Conservation (phyloP, 2,797 vertebrate species). For the Pelobates cultripes region DNA sequence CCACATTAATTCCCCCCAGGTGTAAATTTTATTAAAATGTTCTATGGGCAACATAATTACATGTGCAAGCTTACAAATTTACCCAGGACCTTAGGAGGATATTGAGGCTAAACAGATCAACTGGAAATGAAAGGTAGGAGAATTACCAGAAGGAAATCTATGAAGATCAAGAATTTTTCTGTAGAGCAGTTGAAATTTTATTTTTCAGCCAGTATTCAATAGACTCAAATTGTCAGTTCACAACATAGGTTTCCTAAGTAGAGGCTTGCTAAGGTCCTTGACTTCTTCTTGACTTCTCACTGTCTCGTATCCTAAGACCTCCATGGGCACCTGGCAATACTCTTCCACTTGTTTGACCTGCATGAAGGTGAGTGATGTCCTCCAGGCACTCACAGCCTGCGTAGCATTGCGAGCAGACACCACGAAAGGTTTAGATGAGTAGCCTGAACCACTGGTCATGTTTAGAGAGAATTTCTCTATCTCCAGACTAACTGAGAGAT, state of each 20-base stretch:
- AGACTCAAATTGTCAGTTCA: slow-evolving; percentile 55
- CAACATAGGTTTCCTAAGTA: slow-evolving; percentile 87
- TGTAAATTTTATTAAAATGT: no score
- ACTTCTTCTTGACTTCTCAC: slow-evolving; percentile 88
- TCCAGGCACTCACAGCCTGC: slow-evolving; percentile 93
- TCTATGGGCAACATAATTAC: neutral
- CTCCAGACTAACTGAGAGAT: slow-evolving; percentile 87
- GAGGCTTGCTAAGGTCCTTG: slow-evolving; percentile 92
- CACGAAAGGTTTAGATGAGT: slow-evolving; percentile 94
- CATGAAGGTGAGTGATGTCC: slow-evolving; percentile 91
- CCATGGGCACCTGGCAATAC: slow-evolving; percentile 94
- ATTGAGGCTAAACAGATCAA: neutral
- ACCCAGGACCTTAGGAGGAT: neutral
- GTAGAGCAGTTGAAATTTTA: slow-evolving; percentile 32
- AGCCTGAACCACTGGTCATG: slow-evolving; percentile 94
- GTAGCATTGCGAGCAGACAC: slow-evolving; percentile 94
- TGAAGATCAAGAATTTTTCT: slow-evolving; percentile 31
- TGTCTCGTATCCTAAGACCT: slow-evolving; percentile 88
- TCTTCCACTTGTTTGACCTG: slow-evolving; percentile 99
- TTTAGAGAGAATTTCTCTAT: slow-evolving; percentile 93
- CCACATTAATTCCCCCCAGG: no score
- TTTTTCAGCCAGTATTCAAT: neutral
- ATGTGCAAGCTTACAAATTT: neutral
- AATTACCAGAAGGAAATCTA: slow-evolving; percentile 9
- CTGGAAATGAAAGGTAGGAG: slow-evolving; percentile 2